phyloP scores from a whole-genome alignment of 2,113 vertebrate genomes.

The Semnopithecus entellus region DNA sequence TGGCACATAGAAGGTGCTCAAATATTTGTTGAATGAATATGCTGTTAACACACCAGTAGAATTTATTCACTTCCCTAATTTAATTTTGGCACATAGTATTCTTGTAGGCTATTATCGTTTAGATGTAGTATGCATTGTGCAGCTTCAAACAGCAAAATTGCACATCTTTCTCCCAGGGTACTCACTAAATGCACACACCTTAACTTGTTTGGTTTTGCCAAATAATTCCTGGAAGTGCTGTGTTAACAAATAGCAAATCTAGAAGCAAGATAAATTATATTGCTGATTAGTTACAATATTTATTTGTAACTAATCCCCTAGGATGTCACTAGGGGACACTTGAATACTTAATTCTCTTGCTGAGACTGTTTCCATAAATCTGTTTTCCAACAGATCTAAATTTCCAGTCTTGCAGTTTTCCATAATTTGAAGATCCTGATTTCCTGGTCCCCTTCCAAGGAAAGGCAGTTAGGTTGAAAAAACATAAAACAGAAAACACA shows the following conservation, averaged over 20 bases:
- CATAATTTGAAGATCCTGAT: not conserved
- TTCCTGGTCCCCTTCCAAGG: not conserved
- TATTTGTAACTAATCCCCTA: not conserved
- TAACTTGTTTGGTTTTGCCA: not conserved
- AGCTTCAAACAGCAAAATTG: not conserved
- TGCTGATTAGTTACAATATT: not conserved
- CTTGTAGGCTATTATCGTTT: not conserved
- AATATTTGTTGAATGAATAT: slow-evolving; percentile 27
- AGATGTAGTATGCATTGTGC: not conserved
- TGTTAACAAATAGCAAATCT: not conserved
- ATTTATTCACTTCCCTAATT: not conserved
- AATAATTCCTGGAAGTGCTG: slow-evolving; percentile 28
- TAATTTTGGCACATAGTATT: not conserved
- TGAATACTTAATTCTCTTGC: not conserved
- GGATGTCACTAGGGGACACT: not conserved
- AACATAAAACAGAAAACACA: not conserved
- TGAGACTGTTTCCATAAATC: slow-evolving; percentile 6
- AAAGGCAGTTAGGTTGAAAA: not conserved
- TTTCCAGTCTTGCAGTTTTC: not conserved
- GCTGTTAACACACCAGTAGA: not conserved
- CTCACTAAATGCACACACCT: not conserved
- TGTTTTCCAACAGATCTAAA: not conserved
- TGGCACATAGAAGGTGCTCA: not conserved
- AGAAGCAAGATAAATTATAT: slow-evolving; percentile 26
- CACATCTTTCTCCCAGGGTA: not conserved